phyloP scores from a whole-genome alignment of 2,797 vertebrate genomes.

The Mastacembelus armatus region DNA sequence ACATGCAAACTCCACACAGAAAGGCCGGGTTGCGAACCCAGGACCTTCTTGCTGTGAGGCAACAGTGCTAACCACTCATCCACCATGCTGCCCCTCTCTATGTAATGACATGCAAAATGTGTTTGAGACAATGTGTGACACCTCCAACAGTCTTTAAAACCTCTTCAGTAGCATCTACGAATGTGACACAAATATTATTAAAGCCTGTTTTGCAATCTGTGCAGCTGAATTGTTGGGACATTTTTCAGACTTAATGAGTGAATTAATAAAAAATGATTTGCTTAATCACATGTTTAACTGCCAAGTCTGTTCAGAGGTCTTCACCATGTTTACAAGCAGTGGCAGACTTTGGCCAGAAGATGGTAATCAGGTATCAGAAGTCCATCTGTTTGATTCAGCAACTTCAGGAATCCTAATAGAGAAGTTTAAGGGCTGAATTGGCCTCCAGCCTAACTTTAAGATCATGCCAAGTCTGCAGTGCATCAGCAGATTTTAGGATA shows the following conservation, averaged over 20 bases:
- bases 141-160: conserved; percentile 20
- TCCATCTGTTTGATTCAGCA: conserved; percentile 25
- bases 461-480: conserved; percentile 52
- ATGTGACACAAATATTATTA: conserved; percentile 18
- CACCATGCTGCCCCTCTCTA: conserved; percentile 12
- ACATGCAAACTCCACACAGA: too few relatives aligned
- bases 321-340: conserved; percentile 32
- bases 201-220: conserved; percentile 13
- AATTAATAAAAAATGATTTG: background rate
- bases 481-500: conserved; percentile 45
- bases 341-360: conserved; percentile 52
- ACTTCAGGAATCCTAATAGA: conserved; percentile 34
- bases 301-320: background rate
- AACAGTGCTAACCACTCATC: too few relatives aligned
- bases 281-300: background rate
- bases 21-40: too few relatives aligned
- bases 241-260: conserved; percentile 1
- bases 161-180: conserved; percentile 32
- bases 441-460: conserved; percentile 49
- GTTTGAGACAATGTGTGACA: conserved; percentile 11
- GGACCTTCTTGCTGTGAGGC: too few relatives aligned
- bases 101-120: conserved; percentile 51
- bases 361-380: conserved; percentile 62
- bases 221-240: conserved; percentile 1
- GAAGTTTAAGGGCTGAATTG: conserved; percentile 50